phyloP scores from a whole-genome alignment of 2,888 invertebrate genomes.

The Lithosia quadra region DNA sequence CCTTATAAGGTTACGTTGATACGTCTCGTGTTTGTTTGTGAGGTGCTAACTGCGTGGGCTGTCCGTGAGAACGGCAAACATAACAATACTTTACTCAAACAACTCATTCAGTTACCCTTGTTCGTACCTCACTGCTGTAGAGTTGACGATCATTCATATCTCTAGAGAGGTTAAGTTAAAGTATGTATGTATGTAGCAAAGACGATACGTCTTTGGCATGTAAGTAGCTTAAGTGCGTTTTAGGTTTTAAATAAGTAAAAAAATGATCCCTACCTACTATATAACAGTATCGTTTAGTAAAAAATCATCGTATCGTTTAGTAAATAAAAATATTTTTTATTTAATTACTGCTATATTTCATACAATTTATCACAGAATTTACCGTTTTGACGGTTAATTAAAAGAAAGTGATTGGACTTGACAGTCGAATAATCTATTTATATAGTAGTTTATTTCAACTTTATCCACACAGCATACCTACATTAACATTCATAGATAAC shows the following conservation, averaged over 20 bases:
- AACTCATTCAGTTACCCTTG: conserved; percentile 46
- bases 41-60: conserved; percentile 76
- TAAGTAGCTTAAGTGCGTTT: neutral
- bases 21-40: conserved; percentile 45
- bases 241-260: no score
- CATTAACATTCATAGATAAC: neutral
- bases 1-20: conserved; percentile 48
- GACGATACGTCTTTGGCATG: neutral
- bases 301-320: no score
- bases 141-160: conserved; percentile 46
- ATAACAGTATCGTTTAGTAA: no score
- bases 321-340: no score
- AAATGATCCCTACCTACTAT: no score
- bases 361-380: neutral
- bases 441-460: neutral
- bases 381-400: neutral
- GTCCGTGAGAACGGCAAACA: conserved; percentile 81
- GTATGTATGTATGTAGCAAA: neutral
- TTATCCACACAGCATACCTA: neutral
- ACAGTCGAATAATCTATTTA: neutral
- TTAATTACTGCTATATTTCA: neutral
- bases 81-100: conserved; percentile 46
- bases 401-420: neutral
- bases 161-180: neutral
- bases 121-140: conserved; percentile 3